These are phyloP conservation scores for Argya squamiceps DNA, from an alignment of 2,797 vertebrate species.

Conservation along the genomic window DNA sequence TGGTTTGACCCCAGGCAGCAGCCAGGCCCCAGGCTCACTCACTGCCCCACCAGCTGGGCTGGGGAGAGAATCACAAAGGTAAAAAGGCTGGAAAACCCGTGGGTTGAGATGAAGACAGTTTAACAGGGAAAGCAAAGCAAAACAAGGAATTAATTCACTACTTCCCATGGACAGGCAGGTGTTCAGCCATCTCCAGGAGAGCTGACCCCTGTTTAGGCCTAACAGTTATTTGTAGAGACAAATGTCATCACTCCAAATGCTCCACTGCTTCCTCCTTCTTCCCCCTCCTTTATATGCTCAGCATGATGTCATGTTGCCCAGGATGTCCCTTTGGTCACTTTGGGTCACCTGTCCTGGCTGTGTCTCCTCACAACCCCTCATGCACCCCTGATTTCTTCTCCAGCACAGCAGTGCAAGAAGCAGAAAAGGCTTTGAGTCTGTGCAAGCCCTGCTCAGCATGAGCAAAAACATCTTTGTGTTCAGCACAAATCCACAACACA, in stretches of 20 bases:
- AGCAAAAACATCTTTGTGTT: background rate
- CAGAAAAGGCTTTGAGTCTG: background rate
- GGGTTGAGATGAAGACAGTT: background rate
- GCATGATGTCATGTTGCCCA: background rate
- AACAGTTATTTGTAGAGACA: background rate
- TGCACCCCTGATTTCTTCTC: fast-evolving
- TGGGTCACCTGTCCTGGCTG: background rate
- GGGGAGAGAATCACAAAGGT: background rate
- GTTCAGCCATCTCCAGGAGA: background rate
- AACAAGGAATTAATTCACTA: background rate
- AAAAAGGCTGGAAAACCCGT: background rate
- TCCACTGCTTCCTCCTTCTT: background rate
- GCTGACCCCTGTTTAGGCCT: fast-evolving
- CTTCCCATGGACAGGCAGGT: background rate
- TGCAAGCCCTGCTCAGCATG: background rate
- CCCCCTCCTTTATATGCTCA: background rate
- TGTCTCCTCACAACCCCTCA: background rate
- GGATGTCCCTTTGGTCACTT: background rate
- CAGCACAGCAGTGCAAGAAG: background rate
- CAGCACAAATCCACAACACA: background rate
- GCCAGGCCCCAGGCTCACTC: background rate
- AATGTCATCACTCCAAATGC: background rate
- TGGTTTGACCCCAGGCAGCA: background rate
- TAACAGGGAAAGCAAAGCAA: background rate
- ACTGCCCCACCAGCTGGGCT: background rate